Base-by-base conservation (phyloP, 2,888 invertebrate species). In the Petrolisthes manimaculis region DNA sequence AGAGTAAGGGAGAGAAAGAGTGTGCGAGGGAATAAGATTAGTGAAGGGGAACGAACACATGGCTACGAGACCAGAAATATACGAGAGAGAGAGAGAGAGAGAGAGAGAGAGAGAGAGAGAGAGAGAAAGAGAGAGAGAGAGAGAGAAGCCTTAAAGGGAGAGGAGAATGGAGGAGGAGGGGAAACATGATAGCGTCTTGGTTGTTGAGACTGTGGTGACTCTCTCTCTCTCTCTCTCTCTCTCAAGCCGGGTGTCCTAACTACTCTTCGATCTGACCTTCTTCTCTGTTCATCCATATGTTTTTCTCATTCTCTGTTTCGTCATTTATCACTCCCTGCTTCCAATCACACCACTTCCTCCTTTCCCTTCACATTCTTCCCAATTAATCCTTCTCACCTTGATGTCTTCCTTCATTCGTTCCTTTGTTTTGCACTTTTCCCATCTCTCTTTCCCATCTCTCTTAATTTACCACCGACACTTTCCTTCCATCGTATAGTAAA, bases 211-310 rank as follows among this genome's bases (percentile, higher is more conserved):
- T 0, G 21, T 54, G 37, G 24, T 61, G 12, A 61, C 84, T 84
- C 37, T 55, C 77, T 77, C 74, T 56, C 77, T 77, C 74, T 56
- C 84, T 56, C 56, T 56, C 61, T 84, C 56, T 37, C 75, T 84
- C 61, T 56, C 79, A 12, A 37, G 37, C 37, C 37, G 0, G 37
- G 37, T 37, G 37, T 37, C 37, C 37, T 54, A 53, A 9, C 61
- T 61, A 53, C 24, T 82, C 81, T 82, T 21, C 24, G 61, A 61
- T 61, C 61, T 54, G 37, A 4, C 54, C n/a, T 82, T 75, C 53
- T n/a, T 75, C 56, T 83, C 83, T 69, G 8, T 75, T 74, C 74
- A 71, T 74, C 54, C 9, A n/a, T 80, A 18, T 21, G 5, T 80
- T 56, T 80, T 56, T 24, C 18, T 53, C 18, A n/a, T 54, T 53